Base-by-base conservation (phyloP, 2,113 vertebrate genomes). In the Sardina pilchardus region DNA sequence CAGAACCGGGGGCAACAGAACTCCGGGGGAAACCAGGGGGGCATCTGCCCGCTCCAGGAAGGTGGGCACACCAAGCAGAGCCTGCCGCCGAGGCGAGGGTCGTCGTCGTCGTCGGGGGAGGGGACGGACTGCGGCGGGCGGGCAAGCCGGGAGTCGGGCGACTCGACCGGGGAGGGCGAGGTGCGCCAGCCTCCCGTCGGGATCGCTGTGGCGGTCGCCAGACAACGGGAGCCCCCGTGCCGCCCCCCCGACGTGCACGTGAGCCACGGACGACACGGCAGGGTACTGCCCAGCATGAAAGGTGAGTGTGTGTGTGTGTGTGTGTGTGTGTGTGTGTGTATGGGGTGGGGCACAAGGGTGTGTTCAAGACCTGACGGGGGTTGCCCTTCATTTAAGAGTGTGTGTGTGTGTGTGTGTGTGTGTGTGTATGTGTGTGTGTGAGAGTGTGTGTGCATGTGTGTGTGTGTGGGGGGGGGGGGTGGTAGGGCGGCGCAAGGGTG, bases 101-200 rank as follows among this genome's bases (percentile, higher is more conserved):
- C 71, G 1, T 67, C 63, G n/a, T 67, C 63, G 9, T 78, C 71
- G 26, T 78, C 71, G 10, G 91, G 94, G 0, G 97, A 98, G 86
- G 94, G 92, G 86, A 93, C 95, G 0, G 97, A 98, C 85, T 96
- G 95, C 0, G 94, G 96, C 45, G 92, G 91, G 81, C 97, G 96
- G 0, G 92, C 91, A 83, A 89, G 94, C 75, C 92, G 96, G 10
- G 97, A 98, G 45, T 94, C 92, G 5, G 94, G 96, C 0, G 97
- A 97, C 0, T 2, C 90, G 42, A n/a, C 44, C 82, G 90, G 94
- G 0, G 95, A 98, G 24, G 95, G 96, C 0, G 98, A 99, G 93
- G 97, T 98, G 89, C 94, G 98, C 56, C 98, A 99, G 94, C 98
- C 98, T 0, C 98, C 98, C 0, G 97, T 99, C 71, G 98, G 98